Percentiles rank a stretch among this genome's conserved stretches.
phyloP scores from a whole-genome alignment of 1,140 invertebrate genomes.

The Asobara japonica region DNA sequence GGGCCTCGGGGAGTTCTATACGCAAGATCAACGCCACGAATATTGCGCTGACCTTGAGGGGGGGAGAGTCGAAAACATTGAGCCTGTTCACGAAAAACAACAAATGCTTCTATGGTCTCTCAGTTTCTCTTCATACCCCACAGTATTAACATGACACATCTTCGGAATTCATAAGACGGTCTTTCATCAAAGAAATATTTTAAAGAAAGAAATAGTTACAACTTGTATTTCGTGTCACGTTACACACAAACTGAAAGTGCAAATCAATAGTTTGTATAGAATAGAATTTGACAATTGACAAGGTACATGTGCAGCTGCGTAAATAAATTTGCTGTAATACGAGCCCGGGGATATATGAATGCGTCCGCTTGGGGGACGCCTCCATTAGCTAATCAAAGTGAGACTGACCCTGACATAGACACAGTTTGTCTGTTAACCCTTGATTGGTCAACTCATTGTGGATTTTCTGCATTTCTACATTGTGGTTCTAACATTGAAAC shows the following conservation, averaged over 20 bases:
- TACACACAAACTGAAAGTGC: neutral
- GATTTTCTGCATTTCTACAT: too few species aligned
- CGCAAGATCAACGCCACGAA: neutral
- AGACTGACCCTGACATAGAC: conserved; percentile 11
- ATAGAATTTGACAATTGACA: neutral
- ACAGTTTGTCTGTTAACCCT: neutral
- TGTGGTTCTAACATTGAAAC: too few species aligned
- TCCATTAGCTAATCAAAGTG: conserved; percentile 3
- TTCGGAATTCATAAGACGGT: neutral
- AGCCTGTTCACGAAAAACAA: neutral
- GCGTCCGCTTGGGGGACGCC: neutral
- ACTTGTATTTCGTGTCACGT: conserved; percentile 2
- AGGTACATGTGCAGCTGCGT: neutral
- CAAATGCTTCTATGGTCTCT: neutral
- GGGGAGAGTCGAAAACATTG: neutral
- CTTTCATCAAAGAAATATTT: neutral
- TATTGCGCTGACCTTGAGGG: neutral
- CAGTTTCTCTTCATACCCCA: neutral
- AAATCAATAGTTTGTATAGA: neutral
- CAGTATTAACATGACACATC: neutral
- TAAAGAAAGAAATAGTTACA: neutral
- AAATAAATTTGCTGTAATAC: neutral
- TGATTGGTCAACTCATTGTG: neutral
- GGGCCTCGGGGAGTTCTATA: neutral
- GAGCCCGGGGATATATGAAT: neutral